phyloP scores from a whole-genome alignment of 2,888 invertebrate species.

The Microctonus hyperodae region DNA sequence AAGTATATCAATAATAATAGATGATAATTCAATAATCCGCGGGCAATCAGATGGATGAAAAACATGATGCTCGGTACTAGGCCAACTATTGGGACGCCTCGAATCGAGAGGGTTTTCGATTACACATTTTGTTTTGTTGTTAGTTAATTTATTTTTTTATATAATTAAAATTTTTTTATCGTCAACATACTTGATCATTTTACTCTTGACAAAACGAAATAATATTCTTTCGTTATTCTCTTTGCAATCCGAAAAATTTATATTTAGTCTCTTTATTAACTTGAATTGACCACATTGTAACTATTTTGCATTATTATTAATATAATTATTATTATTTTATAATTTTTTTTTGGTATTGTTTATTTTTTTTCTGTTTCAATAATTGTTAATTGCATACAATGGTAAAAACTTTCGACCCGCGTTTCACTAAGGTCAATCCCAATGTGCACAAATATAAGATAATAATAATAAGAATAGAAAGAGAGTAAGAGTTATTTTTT shows the following conservation, averaged over 20 bases:
- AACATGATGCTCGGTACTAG: conserved; percentile 57
- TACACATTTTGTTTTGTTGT: conserved; percentile 28
- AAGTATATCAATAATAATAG: conserved; percentile 56
- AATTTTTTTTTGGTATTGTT: conserved; percentile 8
- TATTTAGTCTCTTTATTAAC: neutral
- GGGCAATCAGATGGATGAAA: conserved; percentile 47
- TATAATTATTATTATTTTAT: no score
- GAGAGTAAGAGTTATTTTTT: neutral
- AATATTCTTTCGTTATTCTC: neutral
- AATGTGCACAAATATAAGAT: conserved; percentile 28
- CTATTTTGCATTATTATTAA: neutral
- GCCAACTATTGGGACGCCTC: conserved; percentile 57
- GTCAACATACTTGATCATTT: neutral
- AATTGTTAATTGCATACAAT: conserved; percentile 6
- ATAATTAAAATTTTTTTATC: neutral
- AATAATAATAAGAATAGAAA: neutral
- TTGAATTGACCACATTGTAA: neutral
- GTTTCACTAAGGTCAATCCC: conserved; percentile 31
- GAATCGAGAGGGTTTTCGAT: conserved; percentile 43
- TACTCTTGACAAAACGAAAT: neutral
- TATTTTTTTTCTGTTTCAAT: conserved; percentile 1
- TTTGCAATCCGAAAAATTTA: neutral
- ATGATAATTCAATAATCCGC: conserved; percentile 51
- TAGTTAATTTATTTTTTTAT: neutral
- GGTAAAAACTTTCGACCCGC: conserved; percentile 21